Conservation (phyloP, 2,888 invertebrate genomes). For the Trissoscelio sp. region DNA sequence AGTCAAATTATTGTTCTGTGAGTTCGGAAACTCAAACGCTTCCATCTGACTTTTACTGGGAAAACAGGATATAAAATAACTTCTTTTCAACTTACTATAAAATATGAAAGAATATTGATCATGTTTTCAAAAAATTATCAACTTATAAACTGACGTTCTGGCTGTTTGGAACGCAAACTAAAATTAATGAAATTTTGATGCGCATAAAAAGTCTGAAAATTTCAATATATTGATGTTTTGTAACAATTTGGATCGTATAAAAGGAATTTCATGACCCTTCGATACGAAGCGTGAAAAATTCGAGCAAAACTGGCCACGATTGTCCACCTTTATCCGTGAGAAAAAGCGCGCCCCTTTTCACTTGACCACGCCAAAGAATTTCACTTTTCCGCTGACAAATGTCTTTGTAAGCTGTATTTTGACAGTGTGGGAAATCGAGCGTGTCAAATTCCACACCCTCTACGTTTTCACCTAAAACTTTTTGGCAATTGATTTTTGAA, state of each 20-base stretch:
- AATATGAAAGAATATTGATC: too few relatives aligned
- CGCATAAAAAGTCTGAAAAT: neutral
- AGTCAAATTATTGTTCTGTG: too few relatives aligned
- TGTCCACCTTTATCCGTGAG: conserved; percentile 5
- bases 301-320: conserved; percentile 3
- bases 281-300: conserved; percentile 3
- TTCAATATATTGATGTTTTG: neutral
- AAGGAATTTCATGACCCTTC: conserved; percentile 11
- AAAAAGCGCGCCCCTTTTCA: conserved; percentile 22
- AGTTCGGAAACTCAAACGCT: too few relatives aligned
- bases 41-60: too few relatives aligned
- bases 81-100: too few relatives aligned
- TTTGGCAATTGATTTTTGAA: conserved; percentile 1
- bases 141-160: neutral
- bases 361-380: conserved; percentile 5
- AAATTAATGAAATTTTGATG: neutral
- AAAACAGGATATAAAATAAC: too few relatives aligned
- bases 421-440: conserved; percentile 55
- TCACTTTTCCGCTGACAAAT: conserved; percentile 33
- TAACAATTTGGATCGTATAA: neutral
- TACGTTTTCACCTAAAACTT: neutral
- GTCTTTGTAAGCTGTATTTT: conserved; percentile 34
- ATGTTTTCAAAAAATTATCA: neutral
- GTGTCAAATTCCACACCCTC: conserved; percentile 24
- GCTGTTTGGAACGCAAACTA: neutral